These are phyloP conservation scores for Holcopasites calliopsidis DNA, from an alignment of 1,140 invertebrate genomes.

Conservation along the genomic window DNA sequence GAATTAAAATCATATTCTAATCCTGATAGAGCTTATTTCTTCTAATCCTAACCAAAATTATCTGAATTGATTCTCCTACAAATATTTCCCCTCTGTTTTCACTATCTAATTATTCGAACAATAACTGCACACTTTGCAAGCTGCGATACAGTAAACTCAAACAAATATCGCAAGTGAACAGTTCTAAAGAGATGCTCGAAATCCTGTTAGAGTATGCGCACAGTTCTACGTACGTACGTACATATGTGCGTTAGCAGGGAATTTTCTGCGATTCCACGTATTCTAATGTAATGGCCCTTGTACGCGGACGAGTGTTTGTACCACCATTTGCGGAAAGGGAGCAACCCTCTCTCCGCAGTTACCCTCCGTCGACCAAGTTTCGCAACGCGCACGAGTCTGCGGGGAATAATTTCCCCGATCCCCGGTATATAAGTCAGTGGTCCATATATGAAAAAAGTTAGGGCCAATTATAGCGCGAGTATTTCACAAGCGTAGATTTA, in stretches of 20 bases:
- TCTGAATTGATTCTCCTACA: too few relatives aligned
- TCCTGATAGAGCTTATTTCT: too few relatives aligned
- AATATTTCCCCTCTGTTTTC: too few relatives aligned
- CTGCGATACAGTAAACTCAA: too few relatives aligned
- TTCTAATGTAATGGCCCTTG: slow-evolving; percentile 49
- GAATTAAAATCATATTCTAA: too few relatives aligned
- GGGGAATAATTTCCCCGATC: slow-evolving; percentile 58
- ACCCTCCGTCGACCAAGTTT: slow-evolving; percentile 28
- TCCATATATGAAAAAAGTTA: slow-evolving; percentile 68
- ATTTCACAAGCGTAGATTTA: slow-evolving; percentile 61
- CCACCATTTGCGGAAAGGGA: neutral
- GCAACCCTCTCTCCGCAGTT: neutral
- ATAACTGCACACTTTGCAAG: too few relatives aligned
- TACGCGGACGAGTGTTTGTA: slow-evolving; percentile 2
- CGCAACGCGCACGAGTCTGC: slow-evolving; percentile 26
- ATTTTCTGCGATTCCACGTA: slow-evolving; percentile 36
- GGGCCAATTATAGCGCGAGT: slow-evolving; percentile 61
- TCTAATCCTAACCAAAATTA: too few relatives aligned
- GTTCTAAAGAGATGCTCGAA: neutral
- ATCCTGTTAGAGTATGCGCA: neutral
- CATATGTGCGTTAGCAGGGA: slow-evolving; percentile 3
- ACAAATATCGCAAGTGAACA: too few relatives aligned
- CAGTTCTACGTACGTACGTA: too few relatives aligned
- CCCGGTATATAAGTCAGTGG: slow-evolving; percentile 41
- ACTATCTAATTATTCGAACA: too few relatives aligned